Evolutionary conservation across 2,797 vertebrate species (phyloP), one percentile per base, ranked within the genome.

Genomic region (Chrysolophus pictus): DNA sequence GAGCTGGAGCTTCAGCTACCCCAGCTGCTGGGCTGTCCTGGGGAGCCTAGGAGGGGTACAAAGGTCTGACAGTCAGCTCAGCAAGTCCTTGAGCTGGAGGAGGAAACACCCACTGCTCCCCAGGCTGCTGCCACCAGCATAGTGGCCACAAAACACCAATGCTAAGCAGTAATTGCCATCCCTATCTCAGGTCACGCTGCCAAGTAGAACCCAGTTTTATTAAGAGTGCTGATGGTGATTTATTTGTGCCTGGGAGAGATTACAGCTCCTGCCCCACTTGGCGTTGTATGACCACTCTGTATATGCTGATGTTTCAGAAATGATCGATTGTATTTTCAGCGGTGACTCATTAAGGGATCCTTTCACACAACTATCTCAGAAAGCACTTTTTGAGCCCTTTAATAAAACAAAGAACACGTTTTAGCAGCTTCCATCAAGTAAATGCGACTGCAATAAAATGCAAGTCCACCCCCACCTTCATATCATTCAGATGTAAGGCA

Each of bases 101-200:
- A 77, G 31, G 84, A 63, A 35, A 33, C 21, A 33, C 11, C 29
- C 14, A 41, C 16, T 19, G 6, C 28, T 33, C 58, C 29, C 5
- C 4, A 29, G 26, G 33, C 5, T 65, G 17, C 35, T n/a, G 31
- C 46, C 77, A 16, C 44, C 81, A 7, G 9, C 4, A 0, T 0
- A 7, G 31, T 11, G 26, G 18, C 68, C 2, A 0, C 60, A 8
- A 58, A 16, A 21, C 0, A 5, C 10, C 16, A 31, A 23, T 22
- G 35, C 39, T 49, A 35, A 76, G 74, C 44, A 9, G 16, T 44
- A 35, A 88, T 4, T 3, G 62, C 80, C 26, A 37, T n/a, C 47
- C 44, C 17, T 19, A 8, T 10, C 83, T 37, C 41, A 49, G 63
- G 83, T 37, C 86, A 22, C 22, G 1, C 14, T 63, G 71, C 46